Conservation (phyloP, 2,888 invertebrate genomes). For the Luperina nickerlii region DNA sequence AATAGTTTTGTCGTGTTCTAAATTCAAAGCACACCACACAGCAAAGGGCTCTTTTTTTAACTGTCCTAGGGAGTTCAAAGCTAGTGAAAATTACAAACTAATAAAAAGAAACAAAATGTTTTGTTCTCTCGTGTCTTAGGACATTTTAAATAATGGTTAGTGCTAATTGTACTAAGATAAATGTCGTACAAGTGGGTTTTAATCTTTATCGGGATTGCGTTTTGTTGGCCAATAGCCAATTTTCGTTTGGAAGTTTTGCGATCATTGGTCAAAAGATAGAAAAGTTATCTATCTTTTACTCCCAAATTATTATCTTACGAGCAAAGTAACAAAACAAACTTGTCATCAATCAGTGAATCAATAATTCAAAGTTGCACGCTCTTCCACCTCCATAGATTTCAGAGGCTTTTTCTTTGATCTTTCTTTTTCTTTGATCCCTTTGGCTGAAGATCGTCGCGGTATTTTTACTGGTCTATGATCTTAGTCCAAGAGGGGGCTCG, state of each 20-base stretch:
- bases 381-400: not conserved
- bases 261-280: conserved; percentile 1
- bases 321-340: not conserved
- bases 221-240: conserved; percentile 26
- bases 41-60: not conserved
- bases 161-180: conserved; percentile 12
- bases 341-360: not conserved
- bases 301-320: not conserved
- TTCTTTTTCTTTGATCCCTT: not conserved
- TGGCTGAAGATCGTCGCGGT: not conserved
- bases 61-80: not conserved
- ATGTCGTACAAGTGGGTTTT: not conserved
- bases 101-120: not conserved
- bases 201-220: conserved; percentile 2
- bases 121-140: too few relatives aligned
- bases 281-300: not conserved
- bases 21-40: not conserved
- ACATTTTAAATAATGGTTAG: conserved; percentile 5
- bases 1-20: not conserved
- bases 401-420: not conserved
- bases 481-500: not conserved
- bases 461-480: not conserved
- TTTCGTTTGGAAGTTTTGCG: not conserved
- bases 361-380: not conserved
- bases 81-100: not conserved